Base-by-base conservation (phyloP, 2,888 invertebrate species). In the Trilocha varians region DNA sequence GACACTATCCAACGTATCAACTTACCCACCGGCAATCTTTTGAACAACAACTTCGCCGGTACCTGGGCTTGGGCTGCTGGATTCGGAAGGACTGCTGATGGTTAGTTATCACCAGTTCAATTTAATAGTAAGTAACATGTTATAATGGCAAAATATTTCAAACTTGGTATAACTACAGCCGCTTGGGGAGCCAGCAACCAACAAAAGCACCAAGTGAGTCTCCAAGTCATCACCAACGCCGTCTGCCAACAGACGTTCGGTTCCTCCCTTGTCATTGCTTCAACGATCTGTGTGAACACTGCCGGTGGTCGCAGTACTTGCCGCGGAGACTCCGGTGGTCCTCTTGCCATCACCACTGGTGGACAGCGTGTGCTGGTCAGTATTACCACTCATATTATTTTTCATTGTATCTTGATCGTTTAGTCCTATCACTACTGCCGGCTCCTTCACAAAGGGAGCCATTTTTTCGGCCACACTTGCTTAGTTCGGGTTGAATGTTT, bases 261-360 rank as follows among this genome's bases (percentile, higher is more conserved):
- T 13, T 2, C 39, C 35, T 4, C 36, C 39, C 46, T 68, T 36
- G 45, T 60, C 33, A 44, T 42, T 4, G 18, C 5, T 8, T 65
- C 68, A 39, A 73, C 70, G 14, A 46, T 79, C 55, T 69, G 80
- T 65, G 62, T 69, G 49, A 61, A 67, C 59, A 68, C 67, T 40
- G 48, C 59, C n/a, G 49, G 53, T 25, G 67, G 70, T 17, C 47
- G 47, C 13, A 60, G 73, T 57, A 65, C 80, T 55, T 71, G 83
- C 72, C 60, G 74, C 59, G 70, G 75, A 1, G 78, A 77, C 65
- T 73, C 74, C 39, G 73, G 73, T 39, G 67, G 78, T 32, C 70
- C 75, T 13, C 62, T 74, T 42, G 46, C 56, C 39, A 34, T 66
- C 47, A 50, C 50, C 47, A 55, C 55, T 50, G 65, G 61, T 49